These are phyloP conservation scores for Lethrus apterus DNA, from an alignment of 1,140 invertebrate genomes.

Conservation along the genomic window DNA sequence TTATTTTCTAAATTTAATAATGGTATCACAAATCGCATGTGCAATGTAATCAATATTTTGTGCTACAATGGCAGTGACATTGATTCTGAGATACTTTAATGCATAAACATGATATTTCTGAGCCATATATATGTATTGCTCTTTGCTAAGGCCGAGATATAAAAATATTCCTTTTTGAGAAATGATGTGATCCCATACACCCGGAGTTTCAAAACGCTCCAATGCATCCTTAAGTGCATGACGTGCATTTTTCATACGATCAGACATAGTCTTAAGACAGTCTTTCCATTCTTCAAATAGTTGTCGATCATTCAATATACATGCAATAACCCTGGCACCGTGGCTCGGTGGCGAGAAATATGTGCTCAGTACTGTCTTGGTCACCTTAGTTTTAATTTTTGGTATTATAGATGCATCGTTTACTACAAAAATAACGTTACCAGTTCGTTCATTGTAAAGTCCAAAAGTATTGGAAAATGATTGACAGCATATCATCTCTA, in stretches of 20 bases:
- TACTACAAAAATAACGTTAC: conserved; percentile 9
- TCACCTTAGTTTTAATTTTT: conserved; percentile 14
- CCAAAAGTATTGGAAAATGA: conserved; percentile 98
- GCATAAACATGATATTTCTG: conserved; percentile 33
- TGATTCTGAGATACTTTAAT: conserved; percentile 75
- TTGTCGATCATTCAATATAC: conserved; percentile 66
- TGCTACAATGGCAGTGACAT: conserved; percentile 83
- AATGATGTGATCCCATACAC: conserved; percentile 88
- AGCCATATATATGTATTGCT: conserved; percentile 84
- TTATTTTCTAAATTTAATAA: neutral
- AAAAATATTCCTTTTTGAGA: conserved; percentile 95
- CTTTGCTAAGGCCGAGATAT: conserved; percentile 79
- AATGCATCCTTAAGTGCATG: conserved; percentile 16
- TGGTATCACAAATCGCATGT: conserved; percentile 67
- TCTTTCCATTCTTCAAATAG: conserved; percentile 71
- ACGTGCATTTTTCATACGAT: conserved; percentile 10
- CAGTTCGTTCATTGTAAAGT: conserved; percentile 69
- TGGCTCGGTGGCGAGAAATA: conserved; percentile 80
- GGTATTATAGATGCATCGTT: conserved; percentile 7
- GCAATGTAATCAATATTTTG: conserved; percentile 86
- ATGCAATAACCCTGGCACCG: conserved; percentile 79
- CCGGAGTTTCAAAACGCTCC: conserved; percentile 68
- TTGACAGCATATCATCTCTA: conserved; percentile 85
- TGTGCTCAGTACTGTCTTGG: conserved; percentile 55
- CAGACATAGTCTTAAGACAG: too few relatives aligned